Percentiles rank a stretch among this genome's conserved stretches.
Conservation (phyloP, 1,140 invertebrate species). For the Dermatophagoides farinae region DNA sequence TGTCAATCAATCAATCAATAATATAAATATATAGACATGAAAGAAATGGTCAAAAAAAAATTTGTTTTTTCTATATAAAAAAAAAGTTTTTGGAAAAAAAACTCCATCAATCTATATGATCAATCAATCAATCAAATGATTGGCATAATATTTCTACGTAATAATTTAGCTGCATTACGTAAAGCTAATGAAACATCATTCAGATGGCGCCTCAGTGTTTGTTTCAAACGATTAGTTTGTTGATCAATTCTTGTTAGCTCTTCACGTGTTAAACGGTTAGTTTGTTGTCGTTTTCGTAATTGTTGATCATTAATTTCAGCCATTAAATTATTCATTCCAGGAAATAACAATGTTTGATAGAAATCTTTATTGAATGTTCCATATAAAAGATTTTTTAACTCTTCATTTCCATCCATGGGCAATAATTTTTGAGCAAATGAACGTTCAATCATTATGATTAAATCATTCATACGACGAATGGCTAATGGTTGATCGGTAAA, state of each 20-base stretch:
- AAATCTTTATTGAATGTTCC: constrained; percentile 15
- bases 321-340: constrained; percentile 12
- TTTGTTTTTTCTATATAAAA: too few species aligned
- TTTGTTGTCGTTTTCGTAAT: background rate
- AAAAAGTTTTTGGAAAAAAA: too few species aligned
- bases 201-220: background rate
- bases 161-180: background rate
- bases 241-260: background rate
- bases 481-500: constrained; percentile 7
- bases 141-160: background rate
- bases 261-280: background rate
- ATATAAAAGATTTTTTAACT: constrained; percentile 16
- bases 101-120: too few species aligned
- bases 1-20: too few species aligned
- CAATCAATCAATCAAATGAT: too few species aligned
- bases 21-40: too few species aligned
- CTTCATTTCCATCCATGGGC: constrained; percentile 13
- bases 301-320: background rate
- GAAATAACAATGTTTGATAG: constrained; percentile 11
- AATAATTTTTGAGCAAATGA: constrained; percentile 13
- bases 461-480: constrained; percentile 19
- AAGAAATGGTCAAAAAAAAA: too few species aligned
- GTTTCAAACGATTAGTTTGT: background rate
- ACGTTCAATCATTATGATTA: constrained; percentile 18
- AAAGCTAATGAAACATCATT: constrained; percentile 1